Percentiles rank a stretch among this genome's conserved stretches.
These are phyloP conservation scores for Neodiprion lecontei DNA, from an alignment of 1,140 invertebrate species.

Conservation along the genomic window DNA sequence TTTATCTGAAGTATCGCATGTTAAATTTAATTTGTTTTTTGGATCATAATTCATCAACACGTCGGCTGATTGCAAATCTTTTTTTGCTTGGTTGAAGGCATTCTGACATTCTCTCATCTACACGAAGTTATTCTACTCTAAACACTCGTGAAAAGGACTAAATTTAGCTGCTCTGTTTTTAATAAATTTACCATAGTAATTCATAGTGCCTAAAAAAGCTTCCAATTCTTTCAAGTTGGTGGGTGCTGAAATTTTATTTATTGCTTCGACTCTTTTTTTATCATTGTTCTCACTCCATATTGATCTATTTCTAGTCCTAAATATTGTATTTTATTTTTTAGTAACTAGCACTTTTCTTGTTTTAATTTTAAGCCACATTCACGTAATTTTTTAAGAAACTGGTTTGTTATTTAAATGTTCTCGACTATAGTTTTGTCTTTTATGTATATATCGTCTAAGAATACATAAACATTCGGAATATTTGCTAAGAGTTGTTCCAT, in stretches of 20 bases:
- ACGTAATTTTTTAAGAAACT: not conserved
- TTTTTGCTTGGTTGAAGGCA: not conserved
- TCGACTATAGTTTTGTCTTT: conserved; percentile 8
- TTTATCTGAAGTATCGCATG: not conserved
- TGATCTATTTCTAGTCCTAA: conserved; percentile 38
- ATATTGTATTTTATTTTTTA: conserved; percentile 37
- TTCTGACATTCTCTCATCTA: not conserved
- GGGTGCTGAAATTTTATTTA: conserved; percentile 31
- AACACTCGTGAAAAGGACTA: not conserved
- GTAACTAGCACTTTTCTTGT: conserved; percentile 39
- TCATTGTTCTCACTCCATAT: conserved; percentile 34
- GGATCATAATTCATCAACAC: conserved; percentile 25
- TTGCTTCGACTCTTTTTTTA: conserved; percentile 33
- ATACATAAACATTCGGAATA: conserved; percentile 15
- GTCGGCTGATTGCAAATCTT: not conserved
- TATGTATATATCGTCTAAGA: conserved; percentile 25
- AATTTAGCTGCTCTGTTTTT: conserved; percentile 11
- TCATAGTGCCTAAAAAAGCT: conserved; percentile 39
- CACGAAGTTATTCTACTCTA: not conserved
- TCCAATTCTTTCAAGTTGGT: conserved; percentile 34
- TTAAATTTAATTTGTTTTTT: conserved; percentile 19
- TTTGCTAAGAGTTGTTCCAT: conserved; percentile 20
- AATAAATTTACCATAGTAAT: conserved; percentile 37
- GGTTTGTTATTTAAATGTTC: conserved; percentile 5
- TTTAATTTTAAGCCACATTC: conserved; percentile 12